Conservation (phyloP, 2,113 vertebrate species). For the Furnarius figulus region DNA sequence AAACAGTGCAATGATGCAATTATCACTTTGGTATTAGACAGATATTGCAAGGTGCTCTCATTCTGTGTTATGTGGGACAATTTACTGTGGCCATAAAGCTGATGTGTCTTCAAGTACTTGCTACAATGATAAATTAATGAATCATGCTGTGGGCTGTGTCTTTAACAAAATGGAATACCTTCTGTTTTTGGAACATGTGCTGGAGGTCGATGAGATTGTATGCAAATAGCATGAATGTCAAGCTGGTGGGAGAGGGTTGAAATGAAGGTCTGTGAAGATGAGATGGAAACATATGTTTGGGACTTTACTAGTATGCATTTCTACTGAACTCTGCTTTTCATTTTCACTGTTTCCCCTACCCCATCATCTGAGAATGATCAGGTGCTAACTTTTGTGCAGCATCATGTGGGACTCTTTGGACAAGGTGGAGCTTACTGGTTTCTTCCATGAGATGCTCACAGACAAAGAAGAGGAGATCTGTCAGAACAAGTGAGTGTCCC, state of each 20-base stretch:
- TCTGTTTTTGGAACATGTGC: not conserved
- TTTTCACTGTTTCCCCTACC: not conserved
- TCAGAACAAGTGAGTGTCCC: not conserved
- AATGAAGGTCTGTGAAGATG: not conserved
- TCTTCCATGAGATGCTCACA: not conserved
- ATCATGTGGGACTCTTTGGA: not conserved
- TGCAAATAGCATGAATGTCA: not conserved
- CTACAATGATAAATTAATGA: constrained; percentile 50
- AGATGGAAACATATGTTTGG: not conserved
- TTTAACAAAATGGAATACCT: constrained; percentile 19
- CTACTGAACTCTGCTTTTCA: not conserved
- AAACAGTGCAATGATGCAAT: constrained; percentile 64
- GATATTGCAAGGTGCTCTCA: constrained; percentile 50
- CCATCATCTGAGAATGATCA: not conserved
- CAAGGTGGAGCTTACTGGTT: not conserved
- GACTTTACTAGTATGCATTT: not conserved
- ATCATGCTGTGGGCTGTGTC: not conserved
- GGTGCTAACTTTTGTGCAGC: not conserved
- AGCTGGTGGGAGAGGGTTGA: not conserved
- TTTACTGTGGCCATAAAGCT: constrained; percentile 65
- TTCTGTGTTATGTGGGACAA: constrained; percentile 33
- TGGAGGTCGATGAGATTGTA: not conserved
- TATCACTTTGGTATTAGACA: constrained; percentile 57
- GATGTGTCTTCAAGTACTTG: constrained; percentile 52
- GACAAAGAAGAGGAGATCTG: not conserved